These are phyloP conservation scores for Odontesthes bonariensis DNA, from an alignment of 2,113 vertebrate species.

Conservation along the genomic window DNA sequence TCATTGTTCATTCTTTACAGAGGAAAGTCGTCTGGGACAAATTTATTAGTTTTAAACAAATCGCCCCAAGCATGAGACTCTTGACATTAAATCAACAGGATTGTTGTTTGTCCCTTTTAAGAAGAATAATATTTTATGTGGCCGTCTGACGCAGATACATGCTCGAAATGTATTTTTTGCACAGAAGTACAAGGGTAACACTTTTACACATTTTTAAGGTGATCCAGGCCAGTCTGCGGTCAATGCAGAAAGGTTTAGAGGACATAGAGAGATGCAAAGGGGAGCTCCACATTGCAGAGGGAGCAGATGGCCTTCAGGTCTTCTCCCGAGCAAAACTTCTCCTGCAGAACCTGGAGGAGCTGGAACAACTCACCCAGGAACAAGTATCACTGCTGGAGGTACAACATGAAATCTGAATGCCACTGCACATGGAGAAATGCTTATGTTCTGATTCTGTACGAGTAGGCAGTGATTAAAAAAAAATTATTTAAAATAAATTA, in stretches of 20 bases:
- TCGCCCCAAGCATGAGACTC: no score
- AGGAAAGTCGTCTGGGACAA: no score
- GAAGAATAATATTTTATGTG: no score
- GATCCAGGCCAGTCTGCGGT: slow-evolving; percentile 87
- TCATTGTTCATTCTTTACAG: no score
- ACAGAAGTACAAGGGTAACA: neutral
- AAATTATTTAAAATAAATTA: no score
- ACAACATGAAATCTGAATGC: neutral
- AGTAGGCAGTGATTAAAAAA: no score
- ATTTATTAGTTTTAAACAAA: neutral
- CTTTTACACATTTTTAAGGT: slow-evolving; percentile 77
- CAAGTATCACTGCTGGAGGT: slow-evolving; percentile 88
- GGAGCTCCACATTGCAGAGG: slow-evolving; percentile 79
- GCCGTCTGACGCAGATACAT: neutral
- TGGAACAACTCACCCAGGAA: slow-evolving; percentile 85
- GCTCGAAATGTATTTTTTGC: no score
- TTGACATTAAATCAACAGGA: no score
- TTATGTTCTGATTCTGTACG: no score
- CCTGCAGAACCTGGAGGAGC: slow-evolving; percentile 81
- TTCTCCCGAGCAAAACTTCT: slow-evolving; percentile 85
- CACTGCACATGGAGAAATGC: neutral
- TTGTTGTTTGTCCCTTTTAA: no score
- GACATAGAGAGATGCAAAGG: slow-evolving; percentile 85
- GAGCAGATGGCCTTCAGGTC: slow-evolving; percentile 80
- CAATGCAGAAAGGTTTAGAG: slow-evolving; percentile 86